Evolutionary conservation across 2,888 invertebrate species (phyloP).

Genomic region (Nephrotoma flavescens): DNA sequence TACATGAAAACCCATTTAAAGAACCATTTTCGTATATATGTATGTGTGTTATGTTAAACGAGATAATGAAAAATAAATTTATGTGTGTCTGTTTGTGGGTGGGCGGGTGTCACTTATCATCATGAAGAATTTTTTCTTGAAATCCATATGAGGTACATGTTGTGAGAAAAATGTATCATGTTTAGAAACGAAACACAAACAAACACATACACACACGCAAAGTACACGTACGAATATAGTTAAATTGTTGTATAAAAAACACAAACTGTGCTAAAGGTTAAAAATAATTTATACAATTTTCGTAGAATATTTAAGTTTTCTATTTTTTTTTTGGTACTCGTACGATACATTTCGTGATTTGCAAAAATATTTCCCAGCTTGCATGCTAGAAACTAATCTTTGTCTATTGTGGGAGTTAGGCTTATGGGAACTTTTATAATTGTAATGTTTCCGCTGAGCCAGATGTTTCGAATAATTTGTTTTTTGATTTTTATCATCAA

Average conservation of each 20-base stretch:
- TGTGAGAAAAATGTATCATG: neutral
- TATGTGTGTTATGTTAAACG: neutral
- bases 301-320: neutral
- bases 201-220: neutral
- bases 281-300: neutral
- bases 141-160: neutral
- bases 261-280: neutral
- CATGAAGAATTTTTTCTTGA: neutral
- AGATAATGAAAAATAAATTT: neutral
- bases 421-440: neutral
- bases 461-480: too few relatives aligned
- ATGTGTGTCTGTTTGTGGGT: neutral
- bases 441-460: neutral
- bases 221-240: neutral
- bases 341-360: neutral
- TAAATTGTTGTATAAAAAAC: neutral
- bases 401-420: too few relatives aligned
- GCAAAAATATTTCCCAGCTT: neutral
- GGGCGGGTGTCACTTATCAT: neutral
- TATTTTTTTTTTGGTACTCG: neutral
- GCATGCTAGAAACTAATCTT: too few relatives aligned
- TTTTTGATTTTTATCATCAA: too few relatives aligned
- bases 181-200: neutral
- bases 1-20: neutral
- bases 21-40: neutral